phyloP scores from a whole-genome alignment of 2,888 invertebrate species.

The Miltochrista miniata region DNA sequence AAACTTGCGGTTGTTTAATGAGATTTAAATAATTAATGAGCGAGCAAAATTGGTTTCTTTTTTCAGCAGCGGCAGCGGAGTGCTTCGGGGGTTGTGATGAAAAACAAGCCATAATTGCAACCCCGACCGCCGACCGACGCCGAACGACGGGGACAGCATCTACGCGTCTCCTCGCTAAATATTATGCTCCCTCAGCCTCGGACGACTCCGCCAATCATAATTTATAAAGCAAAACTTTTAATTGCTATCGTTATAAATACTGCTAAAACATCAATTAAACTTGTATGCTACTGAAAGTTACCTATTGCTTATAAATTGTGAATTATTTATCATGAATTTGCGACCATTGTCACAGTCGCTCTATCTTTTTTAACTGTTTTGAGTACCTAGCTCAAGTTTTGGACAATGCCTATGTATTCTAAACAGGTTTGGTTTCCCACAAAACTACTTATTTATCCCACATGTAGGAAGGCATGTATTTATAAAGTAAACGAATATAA shows the following conservation, averaged over 20 bases:
- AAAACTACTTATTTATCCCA: conserved; percentile 13
- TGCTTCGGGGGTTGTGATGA: conserved; percentile 68
- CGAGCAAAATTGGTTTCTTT: conserved; percentile 81
- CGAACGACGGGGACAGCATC: conserved; percentile 41
- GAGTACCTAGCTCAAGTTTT: neutral
- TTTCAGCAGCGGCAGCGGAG: conserved; percentile 62
- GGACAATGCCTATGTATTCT: neutral
- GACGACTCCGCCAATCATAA: conserved; percentile 50
- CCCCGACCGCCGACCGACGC: conserved; percentile 57
- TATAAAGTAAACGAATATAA: conserved; percentile 16
- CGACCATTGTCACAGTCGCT: too few species aligned
- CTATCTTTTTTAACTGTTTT: neutral
- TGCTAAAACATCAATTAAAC: conserved; percentile 57
- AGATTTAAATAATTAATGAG: conserved; percentile 84
- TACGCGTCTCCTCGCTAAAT: conserved; percentile 36
- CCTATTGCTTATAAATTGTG: conserved; percentile 19
- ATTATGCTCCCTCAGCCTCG: conserved; percentile 37
- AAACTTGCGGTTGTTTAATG: conserved; percentile 80
- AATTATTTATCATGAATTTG: neutral
- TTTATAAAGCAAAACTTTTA: conserved; percentile 66
- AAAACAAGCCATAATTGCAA: conserved; percentile 76
- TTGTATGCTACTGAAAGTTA: conserved; percentile 24
- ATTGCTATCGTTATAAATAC: conserved; percentile 60
- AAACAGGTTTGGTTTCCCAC: conserved; percentile 28
- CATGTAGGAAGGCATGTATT: too few species aligned